A percentile compares a stretch with the other conserved stretches of the same genome.
Evolutionary conservation across 2,888 invertebrate genomes (phyloP).

Genomic region (Timema cristinae): DNA sequence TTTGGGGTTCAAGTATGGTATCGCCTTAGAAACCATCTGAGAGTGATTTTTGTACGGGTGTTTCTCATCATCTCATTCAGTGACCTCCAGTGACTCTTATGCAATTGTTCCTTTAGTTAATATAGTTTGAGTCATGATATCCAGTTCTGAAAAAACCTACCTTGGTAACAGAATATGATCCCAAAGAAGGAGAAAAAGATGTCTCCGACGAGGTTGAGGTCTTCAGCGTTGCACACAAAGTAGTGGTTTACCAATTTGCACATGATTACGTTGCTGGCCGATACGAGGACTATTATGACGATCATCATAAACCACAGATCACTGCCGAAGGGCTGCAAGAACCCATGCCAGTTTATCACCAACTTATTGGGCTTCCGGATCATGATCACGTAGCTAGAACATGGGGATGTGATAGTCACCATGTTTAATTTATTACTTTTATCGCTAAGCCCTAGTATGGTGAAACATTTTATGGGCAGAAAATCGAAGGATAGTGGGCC

Average conservation of each 20-base stretch:
- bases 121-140: too few species aligned
- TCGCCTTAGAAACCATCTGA: too few species aligned
- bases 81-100: too few species aligned
- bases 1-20: too few species aligned
- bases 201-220: neutral
- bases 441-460: too few species aligned
- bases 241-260: neutral
- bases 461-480: too few species aligned
- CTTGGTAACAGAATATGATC: conserved; percentile 9
- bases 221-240: neutral
- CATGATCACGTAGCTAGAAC: conserved; percentile 19
- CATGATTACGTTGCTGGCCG: neutral
- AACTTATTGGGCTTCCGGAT: conserved; percentile 16
- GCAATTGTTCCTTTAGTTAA: too few species aligned
- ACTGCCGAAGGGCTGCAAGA: conserved; percentile 22
- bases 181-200: neutral
- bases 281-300: conserved; percentile 11
- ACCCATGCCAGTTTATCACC: conserved; percentile 20
- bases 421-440: too few species aligned
- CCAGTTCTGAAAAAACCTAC: neutral
- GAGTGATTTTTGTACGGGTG: too few species aligned
- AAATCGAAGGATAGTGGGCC: too few species aligned
- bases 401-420: too few species aligned
- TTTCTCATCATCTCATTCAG: too few species aligned
- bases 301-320: conserved; percentile 17